Base-by-base conservation (phyloP, 2,113 vertebrate genomes). In the Dicerorhinus sumatrensis region DNA sequence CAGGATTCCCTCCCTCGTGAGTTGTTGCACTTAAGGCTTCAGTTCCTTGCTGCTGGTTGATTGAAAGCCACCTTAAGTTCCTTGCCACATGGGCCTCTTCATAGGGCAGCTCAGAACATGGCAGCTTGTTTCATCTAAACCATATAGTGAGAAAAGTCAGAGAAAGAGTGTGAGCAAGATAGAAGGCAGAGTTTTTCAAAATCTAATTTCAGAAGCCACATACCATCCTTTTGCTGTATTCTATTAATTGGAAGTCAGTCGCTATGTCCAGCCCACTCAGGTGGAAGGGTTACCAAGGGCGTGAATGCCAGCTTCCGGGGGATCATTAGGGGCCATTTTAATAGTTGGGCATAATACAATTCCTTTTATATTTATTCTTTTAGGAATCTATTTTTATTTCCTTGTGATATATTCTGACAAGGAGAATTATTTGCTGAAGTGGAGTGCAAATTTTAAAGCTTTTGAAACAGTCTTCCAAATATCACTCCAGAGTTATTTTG, bases 381-480 rank as follows among this genome's bases (percentile, higher is more conserved):
- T 36, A 89, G 9, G 8, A 23, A 42, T 33, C 46, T 2, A 21
- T 77, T 79, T 48, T 48, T 80, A 92, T 84, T 92, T 84, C 3
- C 10, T 91, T 92, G 27, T 25, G 42, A 29, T 70, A 63, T n/a
- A 92, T 73, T 94, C 21, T 51, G 11, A 63, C n/a, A 92, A 92
- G 11, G 18, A 92, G 25, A 91, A 85, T 81, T 88, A 88, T 81
- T 97, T 93, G 1, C 20, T 69, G 8, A 95, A 94, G 11, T 76
- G 21, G 6, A 81, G 4, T 36, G 83, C 5, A 62, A 16, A 93
- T 60, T 58, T 94, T 75, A 84, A 84, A 10, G 1, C 23, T 58
- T 92, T 83, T 72, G 25, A 83, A 95, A 33, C 16, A 84, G 46
- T 94, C 36, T 85, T 84, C 10, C 27, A 95, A 95, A 94, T 91